A percentile compares a stretch with the other conserved stretches of the same genome.
These are phyloP conservation scores for Diacarnus erythraeanus DNA, from an alignment of 37 sponge, comb jelly and placozoan genomes.

Conservation along the genomic window DNA sequence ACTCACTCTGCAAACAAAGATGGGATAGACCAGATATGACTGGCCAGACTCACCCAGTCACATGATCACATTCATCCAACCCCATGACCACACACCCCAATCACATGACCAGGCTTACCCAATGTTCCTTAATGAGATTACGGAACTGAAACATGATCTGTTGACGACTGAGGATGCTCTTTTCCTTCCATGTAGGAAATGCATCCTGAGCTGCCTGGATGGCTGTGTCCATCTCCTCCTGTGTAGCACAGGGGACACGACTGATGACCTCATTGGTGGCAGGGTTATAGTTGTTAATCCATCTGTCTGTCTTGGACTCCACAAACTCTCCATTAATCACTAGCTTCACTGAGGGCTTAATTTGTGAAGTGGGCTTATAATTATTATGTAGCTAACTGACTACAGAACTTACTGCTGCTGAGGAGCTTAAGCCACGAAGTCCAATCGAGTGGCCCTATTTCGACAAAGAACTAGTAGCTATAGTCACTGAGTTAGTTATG, in stretches of 20 bases:
- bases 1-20: slow-evolving; percentile 32
- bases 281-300: slow-evolving; percentile 96
- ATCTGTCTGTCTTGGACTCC: slow-evolving; percentile 87
- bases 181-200: slow-evolving; percentile 78
- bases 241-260: slow-evolving; percentile 91
- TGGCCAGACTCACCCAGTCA: slow-evolving; percentile 22
- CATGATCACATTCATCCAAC: slow-evolving; percentile 10
- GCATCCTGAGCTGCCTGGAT: slow-evolving; percentile 85
- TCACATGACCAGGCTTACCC: slow-evolving; percentile 49
- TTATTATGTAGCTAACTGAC: too few relatives aligned
- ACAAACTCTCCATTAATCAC: slow-evolving; percentile 93
- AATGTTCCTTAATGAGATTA: slow-evolving; percentile 81
- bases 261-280: slow-evolving; percentile 94
- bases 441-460: neutral
- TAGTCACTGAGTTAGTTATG: neutral
- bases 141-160: slow-evolving; percentile 96
- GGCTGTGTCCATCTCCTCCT: slow-evolving; percentile 93
- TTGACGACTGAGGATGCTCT: slow-evolving; percentile 83
- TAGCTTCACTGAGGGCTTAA: slow-evolving; percentile 78
- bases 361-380: neutral
- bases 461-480: neutral
- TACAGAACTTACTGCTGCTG: neutral
- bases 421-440: neutral
- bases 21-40: slow-evolving; percentile 22
- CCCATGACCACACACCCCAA: neutral